Percentiles rank a stretch among this genome's conserved stretches.
These are phyloP conservation scores for Calliopum simillimum DNA, from an alignment of 2,888 invertebrate genomes.

Conservation along the genomic window DNA sequence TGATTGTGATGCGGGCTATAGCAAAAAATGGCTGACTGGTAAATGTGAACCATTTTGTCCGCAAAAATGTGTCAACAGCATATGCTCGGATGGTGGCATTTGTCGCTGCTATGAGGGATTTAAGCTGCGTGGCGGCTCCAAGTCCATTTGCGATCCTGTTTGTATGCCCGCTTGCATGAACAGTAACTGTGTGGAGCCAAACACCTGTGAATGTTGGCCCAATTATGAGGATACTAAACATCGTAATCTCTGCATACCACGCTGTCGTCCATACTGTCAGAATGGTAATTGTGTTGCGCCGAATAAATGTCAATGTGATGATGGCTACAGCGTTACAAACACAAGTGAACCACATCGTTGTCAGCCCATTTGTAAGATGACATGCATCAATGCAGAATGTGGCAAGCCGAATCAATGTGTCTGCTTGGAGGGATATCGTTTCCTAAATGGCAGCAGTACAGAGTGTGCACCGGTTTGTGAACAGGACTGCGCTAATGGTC, in stretches of 20 bases:
- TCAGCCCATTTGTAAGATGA: conserved; percentile 53
- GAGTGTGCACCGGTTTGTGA: conserved; percentile 62
- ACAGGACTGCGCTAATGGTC: conserved; percentile 58
- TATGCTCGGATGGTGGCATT: conserved; percentile 68
- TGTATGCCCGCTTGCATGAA: conserved; percentile 65
- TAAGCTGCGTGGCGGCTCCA: conserved; percentile 53
- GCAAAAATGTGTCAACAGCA: conserved; percentile 62
- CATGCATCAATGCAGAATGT: conserved; percentile 68
- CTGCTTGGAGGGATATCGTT: conserved; percentile 67
- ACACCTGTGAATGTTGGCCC: conserved; percentile 58
- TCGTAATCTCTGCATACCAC: conserved; percentile 56
- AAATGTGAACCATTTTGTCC: conserved; percentile 59
- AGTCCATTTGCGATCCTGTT: conserved; percentile 59
- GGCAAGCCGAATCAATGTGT: conserved; percentile 70
- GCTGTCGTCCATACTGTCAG: conserved; percentile 59
- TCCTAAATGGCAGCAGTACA: conserved; percentile 52
- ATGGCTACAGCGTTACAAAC: conserved; percentile 59
- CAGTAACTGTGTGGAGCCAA: conserved; percentile 67
- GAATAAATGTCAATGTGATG: conserved; percentile 68
- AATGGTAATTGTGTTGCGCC: conserved; percentile 68
- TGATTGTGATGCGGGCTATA: conserved; percentile 59
- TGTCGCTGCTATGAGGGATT: conserved; percentile 72
- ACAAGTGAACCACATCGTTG: conserved; percentile 57
- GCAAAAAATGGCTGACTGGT: conserved; percentile 59
- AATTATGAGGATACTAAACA: conserved; percentile 62